Base-by-base conservation (phyloP, 2,113 vertebrate genomes). In the Syrmaticus mikado region DNA sequence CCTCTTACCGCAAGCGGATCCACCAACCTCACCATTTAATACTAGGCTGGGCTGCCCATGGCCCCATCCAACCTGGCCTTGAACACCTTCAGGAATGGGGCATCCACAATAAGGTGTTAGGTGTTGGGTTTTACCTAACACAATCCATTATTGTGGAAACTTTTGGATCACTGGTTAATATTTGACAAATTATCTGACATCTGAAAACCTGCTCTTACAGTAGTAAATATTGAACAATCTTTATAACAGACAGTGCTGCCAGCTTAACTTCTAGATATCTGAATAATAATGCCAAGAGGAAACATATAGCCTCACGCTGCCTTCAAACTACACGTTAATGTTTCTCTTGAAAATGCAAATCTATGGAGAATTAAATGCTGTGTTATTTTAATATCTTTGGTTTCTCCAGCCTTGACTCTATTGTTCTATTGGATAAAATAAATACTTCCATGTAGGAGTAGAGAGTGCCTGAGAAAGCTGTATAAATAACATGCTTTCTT, bases 401-500 rank as follows among this genome's bases (percentile, higher is more conserved):
- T 95, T 68, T 93, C 92, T 91, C 74, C 89, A 89, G 68, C 86
- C 80, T 95, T 93, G 90, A 94, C 45, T 92, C 87, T 95, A 58
- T 97, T 97, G 83, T 97, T 96, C 95, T 66, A 82, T 18, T 83
- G 75, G 80, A 93, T 92, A 86, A 93, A 96, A 83, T 81, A 90
- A 96, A 61, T 88, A 94, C 73, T 93, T 92, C 61, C 57, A 73
- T 77, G 58, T 75, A 91, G 77, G 89, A 94, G 84, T 50, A 86
- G 66, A 88, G 72, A 82, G 70, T 89, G 76, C 64, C 68, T 92
- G 73, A 83, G 81, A 95, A 87, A 71, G 25, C 90, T 95, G 68
- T 78, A 75, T 95, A 94, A 95, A 95, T 94, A 91, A 78, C 71
- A 41, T 68, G 73, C 70, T 85, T 94, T 96, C 77, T 77, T 58